These are phyloP conservation scores for Nesoenas mayeri DNA, from an alignment of 2,113 vertebrate genomes.

Conservation along the genomic window DNA sequence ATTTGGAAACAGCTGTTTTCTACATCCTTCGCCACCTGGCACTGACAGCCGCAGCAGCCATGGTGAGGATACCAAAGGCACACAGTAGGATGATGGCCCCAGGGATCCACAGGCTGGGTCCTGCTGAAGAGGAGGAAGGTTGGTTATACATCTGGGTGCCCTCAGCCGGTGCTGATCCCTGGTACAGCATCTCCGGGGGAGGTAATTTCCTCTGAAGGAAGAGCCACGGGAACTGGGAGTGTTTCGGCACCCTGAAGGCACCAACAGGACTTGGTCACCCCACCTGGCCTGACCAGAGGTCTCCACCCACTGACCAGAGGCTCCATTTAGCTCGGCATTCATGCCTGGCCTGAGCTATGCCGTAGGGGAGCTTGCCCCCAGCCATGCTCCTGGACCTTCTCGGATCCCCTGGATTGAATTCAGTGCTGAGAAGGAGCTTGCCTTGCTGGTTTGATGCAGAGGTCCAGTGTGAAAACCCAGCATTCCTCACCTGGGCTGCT, in stretches of 20 bases:
- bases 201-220: background rate
- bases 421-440: background rate
- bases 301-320: background rate
- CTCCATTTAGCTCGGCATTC: background rate
- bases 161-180: background rate
- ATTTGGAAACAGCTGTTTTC: background rate
- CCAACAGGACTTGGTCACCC: accelerated
- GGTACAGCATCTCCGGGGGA: accelerated
- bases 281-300: background rate
- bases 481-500: background rate
- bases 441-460: background rate
- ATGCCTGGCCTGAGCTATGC: background rate
- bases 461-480: background rate
- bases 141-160: background rate
- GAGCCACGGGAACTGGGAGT: background rate
- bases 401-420: background rate
- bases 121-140: background rate
- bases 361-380: background rate
- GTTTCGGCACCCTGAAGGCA: background rate
- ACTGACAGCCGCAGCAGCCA: background rate
- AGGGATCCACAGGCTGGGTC: background rate
- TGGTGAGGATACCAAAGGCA: background rate
- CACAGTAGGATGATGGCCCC: background rate
- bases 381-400: background rate
- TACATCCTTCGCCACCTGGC: background rate